Evolutionary conservation across 2,797 vertebrate species (phyloP), one percentile per base, ranked within the genome.

Genomic region (Myotis vivesi): DNA sequence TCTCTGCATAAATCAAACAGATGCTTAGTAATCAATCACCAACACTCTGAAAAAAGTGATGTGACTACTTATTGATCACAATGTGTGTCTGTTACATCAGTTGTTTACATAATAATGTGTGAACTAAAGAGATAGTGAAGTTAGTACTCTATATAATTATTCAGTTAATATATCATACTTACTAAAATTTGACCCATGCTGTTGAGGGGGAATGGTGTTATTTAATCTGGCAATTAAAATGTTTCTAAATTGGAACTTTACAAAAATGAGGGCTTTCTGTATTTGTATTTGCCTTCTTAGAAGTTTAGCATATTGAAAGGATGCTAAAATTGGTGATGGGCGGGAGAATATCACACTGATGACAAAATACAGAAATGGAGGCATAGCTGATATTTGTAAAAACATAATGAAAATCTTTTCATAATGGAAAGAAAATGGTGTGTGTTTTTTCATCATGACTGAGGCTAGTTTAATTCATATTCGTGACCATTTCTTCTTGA

Each of bases 381-480:
- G 12, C 23, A 59, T 73, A 75, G n/a, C 33, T 44, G 49, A 66
- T 68, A 33, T 53, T 41, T 81, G 44, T 80, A 38, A 75, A 68
- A 94, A 62, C 82, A 46, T 59, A 68, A 77, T 94, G 71, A 55
- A 71, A 88, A 64, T 89, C 38, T 89, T 77, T 72, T 33, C 33
- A 17, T 33, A 76, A 30, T 23, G 30, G 28, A 81, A 84, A 64
- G 25, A 86, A 92, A 83, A 44, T 23, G 22, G n/a, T n/a, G n/a
- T n/a, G n/a, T n/a, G n/a, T 68, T 68, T 89, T 41, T 4, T 9
- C 41, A 13, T 64, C 59, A 62, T 64, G 30, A 64, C 15, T 64
- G 62, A 64, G 62, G 62, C 15, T 17, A n/a, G 15, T 64, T n/a
- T 64, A 64, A 68, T 36, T 93, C 36, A 62, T 79, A 22, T 41